Base-by-base conservation (phyloP, 2,888 invertebrate genomes). In the Sycophila texana region DNA sequence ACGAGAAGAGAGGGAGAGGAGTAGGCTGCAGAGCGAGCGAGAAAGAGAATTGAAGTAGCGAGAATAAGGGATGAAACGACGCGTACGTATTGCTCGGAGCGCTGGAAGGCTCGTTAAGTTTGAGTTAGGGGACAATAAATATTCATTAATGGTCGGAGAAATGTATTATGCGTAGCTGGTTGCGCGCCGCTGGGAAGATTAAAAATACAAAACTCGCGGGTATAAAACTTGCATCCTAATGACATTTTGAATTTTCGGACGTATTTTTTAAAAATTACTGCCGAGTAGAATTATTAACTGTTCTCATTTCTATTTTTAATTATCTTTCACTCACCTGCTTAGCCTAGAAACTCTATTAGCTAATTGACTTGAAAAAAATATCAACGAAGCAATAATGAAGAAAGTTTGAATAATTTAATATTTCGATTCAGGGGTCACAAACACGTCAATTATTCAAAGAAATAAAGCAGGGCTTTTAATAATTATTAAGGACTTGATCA, bases 51-150 rank as follows among this genome's bases (percentile, higher is more conserved):
- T 61, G 63, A 63, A 63, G 57, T 75, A 68, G 65, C 57, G 79
- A 58, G 78, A 79, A 77, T 67, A 61, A 65, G 63, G 65, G 76
- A 75, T 74, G 78, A 76, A 76, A 39, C 47, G 39, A 74, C 73
- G 14, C 26, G 60, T 60, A 61, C 63, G 30, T 55, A 61, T 63
- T 20, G 60, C 14, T 20, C 57, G 16, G 22, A 5, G 58, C 26
- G 53, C 22, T 71, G 76, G 77, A 70, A 79, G 81, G 77, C 85
- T 86, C 87, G 85, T 87, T 87, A 87, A 86, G 84, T 86, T 86
- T 87, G 85, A 86, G 83, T 86, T 84, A 86, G 84, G 84, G 85
- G 85, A 86, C 86, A 86, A 89, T 89, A 87, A 88, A 88, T 89
- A 88, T 89, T 88, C 88, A 88, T 88, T 88, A 85, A 85, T 87